These are phyloP conservation scores for Melanogrammus aeglefinus DNA, from an alignment of 2,797 vertebrate genomes.

Conservation along the genomic window DNA sequence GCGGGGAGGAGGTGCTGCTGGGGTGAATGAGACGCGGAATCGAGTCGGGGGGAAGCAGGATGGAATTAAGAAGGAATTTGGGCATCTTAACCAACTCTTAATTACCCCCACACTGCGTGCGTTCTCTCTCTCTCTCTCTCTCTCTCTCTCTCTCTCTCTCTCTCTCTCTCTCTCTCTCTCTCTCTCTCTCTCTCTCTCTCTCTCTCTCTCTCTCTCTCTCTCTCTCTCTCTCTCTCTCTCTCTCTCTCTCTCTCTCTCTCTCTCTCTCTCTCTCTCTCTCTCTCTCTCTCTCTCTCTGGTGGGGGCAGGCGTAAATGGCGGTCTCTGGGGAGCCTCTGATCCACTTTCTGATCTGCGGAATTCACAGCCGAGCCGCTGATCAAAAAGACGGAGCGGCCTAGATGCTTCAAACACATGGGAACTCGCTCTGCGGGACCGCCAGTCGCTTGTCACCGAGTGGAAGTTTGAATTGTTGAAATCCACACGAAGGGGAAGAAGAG, in stretches of 20 bases:
- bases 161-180: constrained; percentile 51
- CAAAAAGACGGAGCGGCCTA: constrained; percentile 73
- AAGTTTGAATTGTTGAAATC: constrained; percentile 69
- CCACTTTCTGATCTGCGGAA: constrained; percentile 75
- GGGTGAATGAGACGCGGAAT: constrained; percentile 3
- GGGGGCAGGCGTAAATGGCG: constrained; percentile 71
- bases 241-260: constrained; percentile 39
- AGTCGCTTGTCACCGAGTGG: constrained; percentile 63
- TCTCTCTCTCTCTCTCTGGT: constrained; percentile 58
- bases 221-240: constrained; percentile 38
- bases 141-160: constrained; percentile 11
- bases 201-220: background rate
- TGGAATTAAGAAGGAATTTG: constrained; percentile 69
- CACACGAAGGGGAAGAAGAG: constrained; percentile 38
- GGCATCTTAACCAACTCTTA: constrained; percentile 75
- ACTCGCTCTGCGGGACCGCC: constrained; percentile 51
- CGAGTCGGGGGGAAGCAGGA: constrained; percentile 35
- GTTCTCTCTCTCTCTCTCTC: constrained; percentile 33
- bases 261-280: constrained; percentile 35
- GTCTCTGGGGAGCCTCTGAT: constrained; percentile 72
- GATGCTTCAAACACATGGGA: constrained; percentile 75
- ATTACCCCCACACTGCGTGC: constrained; percentile 60
- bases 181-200: constrained; percentile 42
- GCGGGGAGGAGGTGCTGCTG: constrained; percentile 36
- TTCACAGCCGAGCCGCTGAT: constrained; percentile 69